These are phyloP conservation scores for Mesodorylaimus sp. DNA, from an alignment of 2,888 invertebrate species.

Conservation along the genomic window DNA sequence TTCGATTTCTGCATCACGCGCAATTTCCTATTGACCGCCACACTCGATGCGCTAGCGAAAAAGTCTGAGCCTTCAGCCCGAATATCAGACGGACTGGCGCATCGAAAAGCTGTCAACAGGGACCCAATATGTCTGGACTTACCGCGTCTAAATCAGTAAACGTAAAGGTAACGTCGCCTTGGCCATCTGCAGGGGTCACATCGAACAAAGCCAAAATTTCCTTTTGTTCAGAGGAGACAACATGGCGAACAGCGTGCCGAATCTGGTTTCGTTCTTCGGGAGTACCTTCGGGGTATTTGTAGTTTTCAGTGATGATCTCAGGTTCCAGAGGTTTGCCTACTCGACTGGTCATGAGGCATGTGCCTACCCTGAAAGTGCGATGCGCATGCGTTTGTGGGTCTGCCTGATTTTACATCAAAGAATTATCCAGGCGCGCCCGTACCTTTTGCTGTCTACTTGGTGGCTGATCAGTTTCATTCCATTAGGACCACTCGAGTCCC, in stretches of 20 bases:
- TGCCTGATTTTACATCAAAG: no score
- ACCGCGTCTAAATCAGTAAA: conserved; percentile 3
- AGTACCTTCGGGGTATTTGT: conserved; percentile 6
- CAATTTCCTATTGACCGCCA: no score
- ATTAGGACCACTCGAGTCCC: conserved; percentile 29
- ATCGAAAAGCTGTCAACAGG: no score
- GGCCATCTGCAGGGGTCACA: background rate
- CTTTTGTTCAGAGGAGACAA: background rate
- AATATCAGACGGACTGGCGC: no score
- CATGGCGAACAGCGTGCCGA: conserved; percentile 1
- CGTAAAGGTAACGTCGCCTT: background rate
- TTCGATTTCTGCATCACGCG: no score
- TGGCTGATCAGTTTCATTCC: no score
- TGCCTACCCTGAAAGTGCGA: conserved; percentile 14
- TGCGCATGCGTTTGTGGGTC: no score
- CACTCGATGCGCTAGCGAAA: no score
- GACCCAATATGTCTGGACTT: no score
- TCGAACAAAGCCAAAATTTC: conserved; percentile 4
- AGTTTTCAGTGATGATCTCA: background rate
- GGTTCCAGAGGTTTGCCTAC: background rate
- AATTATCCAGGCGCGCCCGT: no score
- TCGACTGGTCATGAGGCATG: conserved; percentile 6
- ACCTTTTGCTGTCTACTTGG: no score
- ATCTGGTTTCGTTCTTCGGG: conserved; percentile 3
- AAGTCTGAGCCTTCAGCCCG: no score